Evolutionary conservation across 2,113 vertebrate genomes (phyloP).

Genomic region (Tachysurus vachellii): DNA sequence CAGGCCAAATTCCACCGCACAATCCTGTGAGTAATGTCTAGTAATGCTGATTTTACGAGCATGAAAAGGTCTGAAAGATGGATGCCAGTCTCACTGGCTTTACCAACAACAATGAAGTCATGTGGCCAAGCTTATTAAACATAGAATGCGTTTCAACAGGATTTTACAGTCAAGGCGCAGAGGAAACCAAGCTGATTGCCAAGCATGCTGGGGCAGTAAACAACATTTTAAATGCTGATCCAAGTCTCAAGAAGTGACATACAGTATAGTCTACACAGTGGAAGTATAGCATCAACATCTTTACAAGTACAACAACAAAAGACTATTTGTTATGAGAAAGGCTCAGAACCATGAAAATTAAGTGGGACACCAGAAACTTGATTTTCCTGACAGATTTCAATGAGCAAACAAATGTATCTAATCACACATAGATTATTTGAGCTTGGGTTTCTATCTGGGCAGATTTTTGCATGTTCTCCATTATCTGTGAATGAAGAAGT

Average conservation of each 20-base stretch:
- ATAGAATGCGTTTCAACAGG: slow-evolving; percentile 1
- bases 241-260: background rate
- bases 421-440: background rate
- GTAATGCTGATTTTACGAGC: slow-evolving; percentile 1
- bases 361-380: background rate
- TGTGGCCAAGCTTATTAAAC: slow-evolving; percentile 1
- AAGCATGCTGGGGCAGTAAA: background rate
- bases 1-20: slow-evolving; percentile 1
- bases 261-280: background rate
- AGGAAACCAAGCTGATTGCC: background rate
- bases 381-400: background rate
- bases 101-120: slow-evolving; percentile 26
- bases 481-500: background rate
- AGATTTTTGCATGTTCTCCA: background rate
- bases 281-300: background rate
- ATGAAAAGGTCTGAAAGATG: slow-evolving; percentile 10
- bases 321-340: background rate
- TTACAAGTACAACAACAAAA: background rate
- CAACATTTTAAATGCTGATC: slow-evolving; percentile 14
- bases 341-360: background rate
- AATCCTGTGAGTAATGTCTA: slow-evolving; percentile 28
- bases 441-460: background rate
- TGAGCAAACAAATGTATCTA: background rate
- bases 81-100: slow-evolving; percentile 2
- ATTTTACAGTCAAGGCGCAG: background rate